Conservation (phyloP, 2,113 vertebrate genomes). For the Setophaga petechia region DNA sequence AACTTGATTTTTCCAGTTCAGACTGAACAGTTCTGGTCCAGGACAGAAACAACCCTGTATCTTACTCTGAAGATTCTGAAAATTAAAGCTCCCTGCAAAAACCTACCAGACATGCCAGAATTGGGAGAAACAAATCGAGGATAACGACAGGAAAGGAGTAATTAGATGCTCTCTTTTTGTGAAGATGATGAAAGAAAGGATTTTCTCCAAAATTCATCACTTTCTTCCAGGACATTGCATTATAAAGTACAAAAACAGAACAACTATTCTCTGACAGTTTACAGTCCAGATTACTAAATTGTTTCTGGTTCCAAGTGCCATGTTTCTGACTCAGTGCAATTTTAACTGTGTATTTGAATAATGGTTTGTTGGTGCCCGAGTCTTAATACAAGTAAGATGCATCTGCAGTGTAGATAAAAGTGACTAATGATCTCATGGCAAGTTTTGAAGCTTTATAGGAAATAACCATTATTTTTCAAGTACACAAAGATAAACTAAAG, state of each 20-base stretch:
- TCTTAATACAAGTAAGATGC: neutral
- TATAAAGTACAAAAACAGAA: neutral
- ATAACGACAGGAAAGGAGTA: slow-evolving; percentile 10
- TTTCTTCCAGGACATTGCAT: neutral
- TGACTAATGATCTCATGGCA: neutral
- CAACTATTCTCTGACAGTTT: neutral
- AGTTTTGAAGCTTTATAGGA: neutral
- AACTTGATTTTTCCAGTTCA: neutral
- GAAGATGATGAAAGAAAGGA: neutral
- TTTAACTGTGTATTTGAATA: slow-evolving; percentile 20
- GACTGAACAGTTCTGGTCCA: neutral
- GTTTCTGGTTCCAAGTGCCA: neutral
- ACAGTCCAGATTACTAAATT: slow-evolving; percentile 14
- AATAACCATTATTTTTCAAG: neutral
- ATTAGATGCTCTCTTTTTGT: neutral
- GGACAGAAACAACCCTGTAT: neutral
- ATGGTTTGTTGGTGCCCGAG: neutral
- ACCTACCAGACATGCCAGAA: neutral
- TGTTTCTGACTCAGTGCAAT: slow-evolving; percentile 13
- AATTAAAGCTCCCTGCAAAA: neutral
- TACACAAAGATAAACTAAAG: neutral
- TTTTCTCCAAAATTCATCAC: neutral
- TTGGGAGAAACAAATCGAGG: neutral
- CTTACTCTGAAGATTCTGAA: neutral
- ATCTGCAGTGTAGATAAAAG: neutral